phyloP scores from a whole-genome alignment of 2,888 invertebrate genomes.

The Falcaria lacertinaria region DNA sequence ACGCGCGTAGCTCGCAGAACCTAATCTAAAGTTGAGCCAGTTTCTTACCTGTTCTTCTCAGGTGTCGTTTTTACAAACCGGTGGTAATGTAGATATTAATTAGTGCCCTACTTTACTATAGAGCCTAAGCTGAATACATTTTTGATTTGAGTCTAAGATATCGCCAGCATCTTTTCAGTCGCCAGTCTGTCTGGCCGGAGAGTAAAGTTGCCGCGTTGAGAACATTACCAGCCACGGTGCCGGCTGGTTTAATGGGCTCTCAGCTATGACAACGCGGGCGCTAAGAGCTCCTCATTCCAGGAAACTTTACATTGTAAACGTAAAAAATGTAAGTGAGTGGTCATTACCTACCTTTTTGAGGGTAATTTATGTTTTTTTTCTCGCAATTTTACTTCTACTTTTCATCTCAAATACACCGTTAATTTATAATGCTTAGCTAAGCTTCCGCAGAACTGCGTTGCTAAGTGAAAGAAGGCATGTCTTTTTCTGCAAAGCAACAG shows the following conservation, averaged over 20 bases:
- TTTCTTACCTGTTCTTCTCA: too few relatives aligned
- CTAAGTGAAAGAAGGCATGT: too few relatives aligned
- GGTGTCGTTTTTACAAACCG: too few relatives aligned
- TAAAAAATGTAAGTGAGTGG: neutral
- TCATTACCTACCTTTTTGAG: neutral
- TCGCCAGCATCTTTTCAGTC: constrained; percentile 14
- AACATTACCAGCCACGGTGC: constrained; percentile 30
- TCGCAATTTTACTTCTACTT: neutral
- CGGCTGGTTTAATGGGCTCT: constrained; percentile 33
- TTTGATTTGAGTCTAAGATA: neutral
- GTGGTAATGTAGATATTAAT: too few relatives aligned
- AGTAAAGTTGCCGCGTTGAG: constrained; percentile 32
- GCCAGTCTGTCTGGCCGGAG: constrained; percentile 16
- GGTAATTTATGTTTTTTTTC: neutral
- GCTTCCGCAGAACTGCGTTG: too few relatives aligned
- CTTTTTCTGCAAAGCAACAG: too few relatives aligned
- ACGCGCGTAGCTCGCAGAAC: too few relatives aligned
- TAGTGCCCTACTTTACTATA: too few relatives aligned
- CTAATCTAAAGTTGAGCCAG: too few relatives aligned
- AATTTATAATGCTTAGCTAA: too few relatives aligned
- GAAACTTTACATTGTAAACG: constrained; percentile 1
- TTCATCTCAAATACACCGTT: too few relatives aligned
- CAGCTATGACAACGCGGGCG: constrained; percentile 29
- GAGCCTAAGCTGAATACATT: too few relatives aligned
- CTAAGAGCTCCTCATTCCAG: constrained; percentile 36